A percentile compares a stretch with the other conserved stretches of the same genome.
phyloP scores from a whole-genome alignment of 1,140 invertebrate species.

The Bombus confusus region DNA sequence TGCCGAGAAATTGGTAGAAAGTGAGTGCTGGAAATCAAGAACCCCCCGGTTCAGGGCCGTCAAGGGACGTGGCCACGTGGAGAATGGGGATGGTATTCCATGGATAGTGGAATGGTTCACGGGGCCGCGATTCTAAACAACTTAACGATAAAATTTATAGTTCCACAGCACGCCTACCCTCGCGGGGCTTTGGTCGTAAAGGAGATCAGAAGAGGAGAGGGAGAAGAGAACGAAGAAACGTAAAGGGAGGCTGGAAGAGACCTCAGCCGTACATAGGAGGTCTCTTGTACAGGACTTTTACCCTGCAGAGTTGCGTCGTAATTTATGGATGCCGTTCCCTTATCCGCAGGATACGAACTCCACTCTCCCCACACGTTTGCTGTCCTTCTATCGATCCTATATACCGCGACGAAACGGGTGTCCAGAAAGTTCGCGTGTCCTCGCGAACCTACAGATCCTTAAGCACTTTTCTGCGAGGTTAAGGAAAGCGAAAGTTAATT shows the following conservation, averaged over 20 bases:
- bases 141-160: conserved; percentile 83
- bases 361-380: conserved; percentile 79
- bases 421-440: conserved; percentile 49
- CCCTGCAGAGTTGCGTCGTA: conserved; percentile 81
- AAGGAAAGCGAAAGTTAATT: conserved; percentile 51
- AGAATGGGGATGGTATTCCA: neutral
- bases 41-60: conserved; percentile 58
- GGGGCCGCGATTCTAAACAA: conserved; percentile 80
- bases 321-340: conserved; percentile 83
- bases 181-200: conserved; percentile 35
- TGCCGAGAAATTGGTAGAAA: too few relatives aligned
- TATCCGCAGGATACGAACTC: conserved; percentile 82
- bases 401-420: conserved; percentile 79
- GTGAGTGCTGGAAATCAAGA: conserved; percentile 74
- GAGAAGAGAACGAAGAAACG: conserved; percentile 36
- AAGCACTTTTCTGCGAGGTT: neutral
- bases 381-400: conserved; percentile 82
- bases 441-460: neutral
- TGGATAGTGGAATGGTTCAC: conserved; percentile 52
- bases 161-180: conserved; percentile 79
- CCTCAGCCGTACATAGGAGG: conserved; percentile 74
- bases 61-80: conserved; percentile 13
- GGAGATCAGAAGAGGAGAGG: neutral
- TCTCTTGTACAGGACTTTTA: conserved; percentile 82
- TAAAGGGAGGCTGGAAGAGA: conserved; percentile 59